Evolutionary conservation across 2,888 invertebrate genomes (phyloP).

Genomic region (Cryptosula pallasiana): DNA sequence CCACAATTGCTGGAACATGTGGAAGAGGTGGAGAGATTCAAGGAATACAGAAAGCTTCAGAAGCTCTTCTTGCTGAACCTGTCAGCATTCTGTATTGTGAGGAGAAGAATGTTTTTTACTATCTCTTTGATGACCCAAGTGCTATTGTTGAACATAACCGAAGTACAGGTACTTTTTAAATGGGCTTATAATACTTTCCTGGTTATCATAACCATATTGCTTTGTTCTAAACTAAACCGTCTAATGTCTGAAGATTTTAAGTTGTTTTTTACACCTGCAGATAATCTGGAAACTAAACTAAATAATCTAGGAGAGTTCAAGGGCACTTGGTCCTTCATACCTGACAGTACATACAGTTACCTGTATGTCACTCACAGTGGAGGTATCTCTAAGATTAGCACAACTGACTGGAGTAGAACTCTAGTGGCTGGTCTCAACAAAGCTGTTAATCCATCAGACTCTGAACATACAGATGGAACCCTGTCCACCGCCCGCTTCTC

Average conservation of each 20-base stretch:
- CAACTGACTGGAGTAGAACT: neutral
- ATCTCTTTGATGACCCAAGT: neutral
- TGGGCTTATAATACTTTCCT: no score
- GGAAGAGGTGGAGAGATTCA: neutral
- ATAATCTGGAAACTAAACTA: neutral
- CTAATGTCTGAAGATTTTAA: no score
- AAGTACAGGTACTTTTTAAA: neutral
- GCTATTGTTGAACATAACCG: neutral
- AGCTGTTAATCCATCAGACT: no score
- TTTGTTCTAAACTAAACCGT: no score
- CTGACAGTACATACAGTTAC: neutral
- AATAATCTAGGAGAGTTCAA: neutral
- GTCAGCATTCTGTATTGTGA: neutral
- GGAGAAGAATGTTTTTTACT: neutral
- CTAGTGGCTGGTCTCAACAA: neutral
- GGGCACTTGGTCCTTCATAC: neutral
- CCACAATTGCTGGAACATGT: neutral
- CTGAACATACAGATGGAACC: no score
- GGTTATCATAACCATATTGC: no score
- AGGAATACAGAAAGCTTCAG: neutral
- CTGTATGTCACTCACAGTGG: neutral
- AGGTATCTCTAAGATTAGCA: neutral
- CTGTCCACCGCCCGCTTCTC: no score
- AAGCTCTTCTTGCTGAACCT: neutral
- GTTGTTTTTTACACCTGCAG: no score